A percentile compares a stretch with the other conserved stretches of the same genome.
phyloP scores from a whole-genome alignment of 2,113 vertebrate species.

The Callithrix jacchus region DNA sequence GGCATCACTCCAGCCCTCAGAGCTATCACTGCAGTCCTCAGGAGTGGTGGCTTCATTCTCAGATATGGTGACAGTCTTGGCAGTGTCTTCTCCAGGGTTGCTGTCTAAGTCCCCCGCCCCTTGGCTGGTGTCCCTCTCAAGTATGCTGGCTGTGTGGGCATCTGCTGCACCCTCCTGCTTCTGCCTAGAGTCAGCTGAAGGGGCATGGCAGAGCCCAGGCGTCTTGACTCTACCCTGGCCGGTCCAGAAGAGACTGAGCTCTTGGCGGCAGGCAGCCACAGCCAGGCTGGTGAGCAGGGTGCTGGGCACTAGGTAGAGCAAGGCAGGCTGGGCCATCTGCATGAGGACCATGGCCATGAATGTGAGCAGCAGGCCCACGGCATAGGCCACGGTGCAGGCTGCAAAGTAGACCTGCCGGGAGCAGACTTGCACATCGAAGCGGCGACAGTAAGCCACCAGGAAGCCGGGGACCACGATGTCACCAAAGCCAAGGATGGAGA shows the following conservation, averaged over 20 bases:
- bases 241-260: conserved; percentile 88
- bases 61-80: not conserved
- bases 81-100: not conserved
- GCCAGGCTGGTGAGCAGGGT: conserved; percentile 89
- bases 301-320: conserved; percentile 91
- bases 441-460: conserved; percentile 88
- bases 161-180: not conserved
- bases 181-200: not conserved
- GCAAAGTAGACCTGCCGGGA: conserved; percentile 88
- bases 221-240: conserved; percentile 84
- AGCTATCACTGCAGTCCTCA: conserved; percentile 22
- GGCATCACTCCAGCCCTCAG: conserved; percentile 48
- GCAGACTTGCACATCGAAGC: conserved; percentile 87
- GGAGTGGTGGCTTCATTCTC: not conserved
- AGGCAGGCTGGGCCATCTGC: conserved; percentile 89
- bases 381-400: conserved; percentile 88
- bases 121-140: not conserved
- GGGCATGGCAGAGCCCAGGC: not conserved
- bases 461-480: conserved; percentile 90
- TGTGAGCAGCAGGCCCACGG: conserved; percentile 87
- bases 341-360: conserved; percentile 87
- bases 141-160: rapidly evolving
- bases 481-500: conserved; percentile 89
- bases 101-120: not conserved
- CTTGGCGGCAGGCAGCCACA: conserved; percentile 86